Base-by-base conservation (phyloP, 2,113 vertebrate genomes). In the Brachyhypopomus gauderio region DNA sequence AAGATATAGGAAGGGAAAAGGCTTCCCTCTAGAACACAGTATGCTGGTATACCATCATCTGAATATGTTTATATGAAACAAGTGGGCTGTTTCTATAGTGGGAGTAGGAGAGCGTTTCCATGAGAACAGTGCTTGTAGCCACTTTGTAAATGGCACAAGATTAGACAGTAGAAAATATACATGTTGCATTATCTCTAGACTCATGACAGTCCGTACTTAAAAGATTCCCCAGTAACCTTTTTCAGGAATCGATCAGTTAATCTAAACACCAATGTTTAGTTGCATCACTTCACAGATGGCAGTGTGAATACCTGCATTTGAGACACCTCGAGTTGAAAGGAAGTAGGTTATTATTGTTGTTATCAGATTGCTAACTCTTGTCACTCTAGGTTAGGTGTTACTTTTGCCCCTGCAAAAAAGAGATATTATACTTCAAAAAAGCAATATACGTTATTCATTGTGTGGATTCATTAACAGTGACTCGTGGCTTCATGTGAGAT, bases 61-160 rank as follows among this genome's bases (percentile, higher is more conserved):
- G 72, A 75, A 75, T 70, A 72, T 69, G 78, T 83, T 83, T 41
- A 74, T 72, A 69, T 77, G 78, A 83, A 86, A 82, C 84, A 86
- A 78, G 84, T 86, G 84, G 84, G 81, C 78, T 78, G 84, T 34
- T 80, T 86, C 84, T 86, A 78, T 80, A 83, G 84, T 83, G 77
- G 79, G 81, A 80, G 84, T 64, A 71, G 48, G 75, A 76, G 74
- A 86, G 74, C 81, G 84, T 86, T 86, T 86, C 84, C 84, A 86
- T 86, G 84, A 86, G 84, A 86, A 86, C 84, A 16, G 77, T 41
- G 75, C 69, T 72, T 41, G 45, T 34, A 80, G 77, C 25, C 70
- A 70, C 16, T 74, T 73, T 83, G 78, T 75, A 83, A 77, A 83
- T 83, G 58, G 56, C 64, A 69, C 58, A 75, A 11, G 58, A 77